phyloP scores from a whole-genome alignment of 2,797 vertebrate species.

The Neosilurus hyrtlii region DNA sequence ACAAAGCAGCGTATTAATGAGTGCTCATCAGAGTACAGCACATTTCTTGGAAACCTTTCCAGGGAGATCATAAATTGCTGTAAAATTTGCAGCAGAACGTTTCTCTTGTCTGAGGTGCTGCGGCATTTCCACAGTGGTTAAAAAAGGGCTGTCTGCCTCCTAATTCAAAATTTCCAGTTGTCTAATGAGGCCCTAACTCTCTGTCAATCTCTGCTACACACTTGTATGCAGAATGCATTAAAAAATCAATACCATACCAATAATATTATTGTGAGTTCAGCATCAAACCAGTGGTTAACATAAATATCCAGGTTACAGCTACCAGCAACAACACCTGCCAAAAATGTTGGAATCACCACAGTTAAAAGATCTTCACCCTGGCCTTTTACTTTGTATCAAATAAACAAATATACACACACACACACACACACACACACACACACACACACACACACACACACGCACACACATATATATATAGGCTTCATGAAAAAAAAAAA shows the following conservation, averaged over 20 bases:
- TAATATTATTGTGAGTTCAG: background rate
- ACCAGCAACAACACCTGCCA: too few relatives aligned
- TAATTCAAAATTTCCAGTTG: conserved; percentile 28
- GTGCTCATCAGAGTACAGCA: conserved; percentile 7
- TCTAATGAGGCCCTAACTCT: conserved; percentile 11
- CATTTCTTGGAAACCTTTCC: conserved; percentile 24
- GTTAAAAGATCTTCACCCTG: too few relatives aligned
- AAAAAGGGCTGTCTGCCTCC: background rate
- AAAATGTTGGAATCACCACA: too few relatives aligned
- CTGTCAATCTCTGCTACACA: conserved; percentile 7
- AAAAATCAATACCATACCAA: background rate
- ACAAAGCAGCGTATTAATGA: conserved; percentile 6
- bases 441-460: too few relatives aligned
- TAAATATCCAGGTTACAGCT: background rate
- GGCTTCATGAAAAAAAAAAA: too few relatives aligned
- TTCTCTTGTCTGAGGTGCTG: conserved; percentile 16
- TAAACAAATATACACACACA: too few relatives aligned
- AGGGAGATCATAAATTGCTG: conserved; percentile 10
- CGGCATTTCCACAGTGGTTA: conserved; percentile 16
- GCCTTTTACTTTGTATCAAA: too few relatives aligned
- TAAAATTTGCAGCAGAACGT: conserved; percentile 1
- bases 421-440: too few relatives aligned
- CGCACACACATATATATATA: too few relatives aligned
- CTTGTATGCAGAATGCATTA: background rate
- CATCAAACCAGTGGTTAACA: conserved; percentile 14